These are phyloP conservation scores for Trinorchestia longiramus DNA, from an alignment of 1,140 invertebrate species.

Conservation along the genomic window DNA sequence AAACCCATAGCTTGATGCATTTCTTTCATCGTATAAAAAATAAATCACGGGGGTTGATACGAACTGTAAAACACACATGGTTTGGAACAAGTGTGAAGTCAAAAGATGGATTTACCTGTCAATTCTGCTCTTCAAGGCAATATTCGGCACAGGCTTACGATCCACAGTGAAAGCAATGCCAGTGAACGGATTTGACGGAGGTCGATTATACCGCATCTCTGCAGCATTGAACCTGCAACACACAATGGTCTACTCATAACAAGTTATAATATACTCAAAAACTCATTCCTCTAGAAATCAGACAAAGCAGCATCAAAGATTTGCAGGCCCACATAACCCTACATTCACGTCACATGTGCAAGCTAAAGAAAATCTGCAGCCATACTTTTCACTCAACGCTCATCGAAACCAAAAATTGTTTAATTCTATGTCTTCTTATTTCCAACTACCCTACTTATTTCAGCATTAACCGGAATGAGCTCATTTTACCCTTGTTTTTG, in stretches of 20 bases:
- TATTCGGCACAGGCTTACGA: not conserved
- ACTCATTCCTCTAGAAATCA: too few species aligned
- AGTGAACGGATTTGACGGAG: constrained; percentile 40
- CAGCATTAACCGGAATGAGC: too few species aligned
- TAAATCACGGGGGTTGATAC: not conserved
- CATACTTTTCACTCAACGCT: too few species aligned
- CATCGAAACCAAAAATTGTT: too few species aligned
- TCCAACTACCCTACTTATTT: too few species aligned
- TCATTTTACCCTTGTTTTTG: too few species aligned
- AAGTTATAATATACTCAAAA: too few species aligned
- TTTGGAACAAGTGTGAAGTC: not conserved
- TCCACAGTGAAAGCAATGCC: not conserved
- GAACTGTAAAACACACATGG: not conserved
- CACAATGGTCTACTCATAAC: not conserved
- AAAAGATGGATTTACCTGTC: constrained; percentile 5
- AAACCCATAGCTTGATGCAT: not conserved
- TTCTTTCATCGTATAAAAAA: not conserved
- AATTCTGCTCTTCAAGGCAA: not conserved
- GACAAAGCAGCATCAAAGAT: too few species aligned
- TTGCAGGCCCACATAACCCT: too few species aligned
- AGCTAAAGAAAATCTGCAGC: too few species aligned
- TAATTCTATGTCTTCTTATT: too few species aligned
- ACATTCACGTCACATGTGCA: too few species aligned
- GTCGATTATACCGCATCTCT: constrained; percentile 38
- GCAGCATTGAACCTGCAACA: constrained; percentile 26